A percentile compares a stretch with the other conserved stretches of the same genome.
phyloP scores from a whole-genome alignment of 2,797 vertebrate genomes.

The Hephaestus fuliginosus region DNA sequence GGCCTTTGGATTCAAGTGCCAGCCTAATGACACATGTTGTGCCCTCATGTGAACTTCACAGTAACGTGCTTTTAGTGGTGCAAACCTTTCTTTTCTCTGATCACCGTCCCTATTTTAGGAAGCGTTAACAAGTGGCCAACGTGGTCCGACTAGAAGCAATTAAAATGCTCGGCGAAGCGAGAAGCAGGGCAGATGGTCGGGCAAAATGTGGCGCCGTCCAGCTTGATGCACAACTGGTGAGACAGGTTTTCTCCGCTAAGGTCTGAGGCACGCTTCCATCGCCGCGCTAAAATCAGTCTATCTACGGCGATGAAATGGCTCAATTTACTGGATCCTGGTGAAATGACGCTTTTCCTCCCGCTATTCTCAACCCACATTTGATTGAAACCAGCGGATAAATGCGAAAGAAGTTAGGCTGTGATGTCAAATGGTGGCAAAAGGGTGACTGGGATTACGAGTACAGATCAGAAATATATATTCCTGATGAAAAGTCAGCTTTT shows the following conservation, averaged over 20 bases:
- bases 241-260: constrained; percentile 53
- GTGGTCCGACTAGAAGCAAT: constrained; percentile 67
- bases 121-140: constrained; percentile 61
- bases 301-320: constrained; percentile 14
- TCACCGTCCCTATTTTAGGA: constrained; percentile 38
- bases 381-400: not conserved
- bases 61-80: not conserved
- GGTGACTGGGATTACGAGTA: not conserved
- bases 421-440: not conserved
- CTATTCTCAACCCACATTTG: not conserved
- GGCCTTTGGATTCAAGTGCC: not conserved
- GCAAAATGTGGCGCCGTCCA: constrained; percentile 57
- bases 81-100: constrained; percentile 22
- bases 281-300: not conserved
- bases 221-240: constrained; percentile 69
- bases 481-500: not conserved
- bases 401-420: not conserved
- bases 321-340: not conserved
- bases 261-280: constrained; percentile 32
- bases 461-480: not conserved
- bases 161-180: constrained; percentile 74
- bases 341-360: not conserved
- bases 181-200: constrained; percentile 76
- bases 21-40: constrained; percentile 10
- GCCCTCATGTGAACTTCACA: constrained; percentile 11